Conservation (phyloP, 2,797 vertebrate genomes). For the Eutrigla gurnardus region DNA sequence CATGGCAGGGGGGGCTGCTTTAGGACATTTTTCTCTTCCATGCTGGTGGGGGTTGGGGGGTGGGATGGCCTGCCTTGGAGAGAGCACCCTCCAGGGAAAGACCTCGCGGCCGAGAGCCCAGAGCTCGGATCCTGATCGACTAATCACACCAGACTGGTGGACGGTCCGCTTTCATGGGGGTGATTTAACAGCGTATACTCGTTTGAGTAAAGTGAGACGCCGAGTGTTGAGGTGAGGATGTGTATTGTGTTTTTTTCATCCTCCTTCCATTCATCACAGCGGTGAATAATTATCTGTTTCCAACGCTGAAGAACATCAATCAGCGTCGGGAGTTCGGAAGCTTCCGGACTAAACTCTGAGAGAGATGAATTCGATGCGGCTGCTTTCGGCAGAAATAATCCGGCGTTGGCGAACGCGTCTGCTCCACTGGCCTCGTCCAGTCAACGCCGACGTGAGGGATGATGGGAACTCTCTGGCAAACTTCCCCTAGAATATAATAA, state of each 20-base stretch:
- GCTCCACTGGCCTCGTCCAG: conserved; percentile 78
- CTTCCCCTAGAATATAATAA: conserved; percentile 51
- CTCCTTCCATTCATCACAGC: conserved; percentile 44
- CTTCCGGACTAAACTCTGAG: conserved; percentile 31
- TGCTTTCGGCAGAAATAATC: conserved; percentile 60
- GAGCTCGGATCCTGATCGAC: conserved; percentile 74
- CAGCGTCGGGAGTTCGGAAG: conserved; percentile 36
- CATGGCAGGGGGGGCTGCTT: conserved; percentile 61
- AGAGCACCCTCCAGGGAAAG: conserved; percentile 71
- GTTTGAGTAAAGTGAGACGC: conserved; percentile 18
- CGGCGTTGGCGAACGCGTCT: conserved; percentile 53
- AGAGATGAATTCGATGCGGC: conserved; percentile 64
- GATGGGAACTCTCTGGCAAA: conserved; percentile 62
- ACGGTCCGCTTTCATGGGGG: conserved; percentile 10
- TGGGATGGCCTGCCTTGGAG: conserved; percentile 76
- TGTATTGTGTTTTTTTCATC: conserved; percentile 11
- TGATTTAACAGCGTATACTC: conserved; percentile 41
- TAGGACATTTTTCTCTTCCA: conserved; percentile 84
- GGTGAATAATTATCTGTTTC: conserved; percentile 46
- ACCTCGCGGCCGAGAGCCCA: conserved; percentile 35
- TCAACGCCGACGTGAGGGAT: conserved; percentile 62
- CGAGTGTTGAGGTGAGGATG: conserved; percentile 37
- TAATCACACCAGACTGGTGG: conserved; percentile 37
- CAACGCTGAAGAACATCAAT: conserved; percentile 54
- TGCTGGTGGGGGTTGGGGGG: conserved; percentile 56